Conservation (phyloP, 2,797 vertebrate species). For the Phataginus tetradactyla region DNA sequence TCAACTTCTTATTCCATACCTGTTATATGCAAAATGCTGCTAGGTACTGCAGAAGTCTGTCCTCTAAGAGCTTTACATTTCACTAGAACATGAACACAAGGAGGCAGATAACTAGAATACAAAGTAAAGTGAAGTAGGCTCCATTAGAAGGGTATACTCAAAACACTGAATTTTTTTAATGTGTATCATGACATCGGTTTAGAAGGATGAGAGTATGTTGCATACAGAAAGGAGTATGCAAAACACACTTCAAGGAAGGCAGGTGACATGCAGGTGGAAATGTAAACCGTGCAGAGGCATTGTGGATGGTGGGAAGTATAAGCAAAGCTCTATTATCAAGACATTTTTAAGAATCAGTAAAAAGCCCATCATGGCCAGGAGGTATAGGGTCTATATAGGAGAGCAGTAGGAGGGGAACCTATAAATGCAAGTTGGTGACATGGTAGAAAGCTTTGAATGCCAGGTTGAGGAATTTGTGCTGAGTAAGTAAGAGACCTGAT, state of each 20-base stretch:
- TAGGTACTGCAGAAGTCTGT: not conserved
- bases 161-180: not conserved
- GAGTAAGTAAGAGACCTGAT: not conserved
- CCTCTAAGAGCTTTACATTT: not conserved
- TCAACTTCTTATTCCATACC: not conserved
- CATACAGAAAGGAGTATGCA: not conserved
- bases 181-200: not conserved
- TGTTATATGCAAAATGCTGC: not conserved
- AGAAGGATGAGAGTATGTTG: not conserved
- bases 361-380: not conserved
- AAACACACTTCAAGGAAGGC: not conserved
- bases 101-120: not conserved
- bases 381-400: too few relatives aligned
- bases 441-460: not conserved
- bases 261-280: not conserved
- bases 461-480: not conserved
- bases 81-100: not conserved
- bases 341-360: not conserved
- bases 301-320: not conserved
- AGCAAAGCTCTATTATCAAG: not conserved
- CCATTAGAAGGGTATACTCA: not conserved
- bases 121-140: not conserved
- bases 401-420: not conserved
- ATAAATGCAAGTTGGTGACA: not conserved
- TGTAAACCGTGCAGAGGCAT: not conserved